Base-by-base conservation (phyloP, 2,797 vertebrate genomes). In the Ispidina picta region DNA sequence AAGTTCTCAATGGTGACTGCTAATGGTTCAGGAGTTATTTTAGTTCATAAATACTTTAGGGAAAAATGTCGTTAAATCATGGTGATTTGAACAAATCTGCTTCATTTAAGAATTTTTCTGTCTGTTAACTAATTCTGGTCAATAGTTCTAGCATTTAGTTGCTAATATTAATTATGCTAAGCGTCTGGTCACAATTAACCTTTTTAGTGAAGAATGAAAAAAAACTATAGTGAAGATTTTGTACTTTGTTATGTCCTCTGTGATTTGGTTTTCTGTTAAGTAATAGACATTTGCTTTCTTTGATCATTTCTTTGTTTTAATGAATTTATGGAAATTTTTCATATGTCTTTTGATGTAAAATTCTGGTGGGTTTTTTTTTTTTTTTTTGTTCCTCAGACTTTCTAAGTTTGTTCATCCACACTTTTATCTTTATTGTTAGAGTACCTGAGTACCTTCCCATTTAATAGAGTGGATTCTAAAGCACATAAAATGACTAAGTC, bases 101-200 rank as follows among this genome's bases (percentile, higher is more conserved):
- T 64, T 85, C 43, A 39, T 88, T 41, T 75, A 63, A 79, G n/a
- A 92, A 76, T 19, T 91, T 81, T 89, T 75, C 10, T 72, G 19
- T 72, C 62, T 77, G 13, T 71, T 83, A 83, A 70, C 55, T 4
- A 78, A 29, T 63, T 77, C 20, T 79, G 35, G 22, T 4, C 78
- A 55, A 39, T 8, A 63, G 35, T 72, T 80, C 43, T 46, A 86
- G 14, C 7, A 55, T 11, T 78, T 73, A 59, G 39, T 88, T 83
- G 33, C 21, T 89, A 78, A 76, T 76, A 73, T 79, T 66, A 88
- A 73, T 81, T 63, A 63, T 43, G 37, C 65, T 81, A 75, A 81
- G 76, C 76, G 93, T 82, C 74, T 83, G 33, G 83, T 88, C 77
- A 92, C 44, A 92, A 89, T 93, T 94, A 95, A 78, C 76, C 39